Base-by-base conservation (phyloP, 2,888 invertebrate species). In the Lasioglossum zephyrum region DNA sequence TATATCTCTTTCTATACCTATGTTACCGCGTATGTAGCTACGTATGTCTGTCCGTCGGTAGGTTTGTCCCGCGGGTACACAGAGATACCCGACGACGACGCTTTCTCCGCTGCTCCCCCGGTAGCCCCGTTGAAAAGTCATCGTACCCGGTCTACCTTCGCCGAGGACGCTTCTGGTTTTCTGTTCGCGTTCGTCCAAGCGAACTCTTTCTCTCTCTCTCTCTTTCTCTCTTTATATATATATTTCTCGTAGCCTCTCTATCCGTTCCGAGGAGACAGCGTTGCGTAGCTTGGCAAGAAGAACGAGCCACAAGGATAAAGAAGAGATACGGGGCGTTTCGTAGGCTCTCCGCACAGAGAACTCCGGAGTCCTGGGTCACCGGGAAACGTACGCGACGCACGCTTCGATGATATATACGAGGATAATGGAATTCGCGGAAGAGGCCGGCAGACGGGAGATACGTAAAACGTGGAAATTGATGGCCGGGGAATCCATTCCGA, bases 21-120 rank as follows among this genome's bases (percentile, higher is more conserved):
- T 84, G 84, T 89, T 87, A 84, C 88, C 81, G 84, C 81, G 84
- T 84, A 87, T 83, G 82, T 87, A 88, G 73, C 73, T 88, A 88
- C 88, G 86, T 85, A 82, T 85, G 89, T 90, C 84, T 80, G 86
- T 91, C 84, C 82, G 85, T 84, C 73, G 81, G 84, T 82, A 66
- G 81, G 86, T 80, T 84, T 79, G 85, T 88, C 84, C 86, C 82
- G 81, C 76, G 83, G 78, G 76, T 85, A 85, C 82, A 85, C 60
- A 78, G 84, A 49, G 47, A 39, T 77, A 81, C 79, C 53, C 53
- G 53, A 53, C 53, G 77, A 72, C 78, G 81, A 53, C 74, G 85
- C 81, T 87, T 86, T 81, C 79, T 73, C 73, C 73, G 53, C 53
- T 53, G 77, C 77, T 75, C 79, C 81, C 73, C 66, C 87, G 88